Percentiles rank a stretch among this genome's conserved stretches.
Conservation (phyloP, 2,113 vertebrate genomes). For the Malurus cyaneus region DNA sequence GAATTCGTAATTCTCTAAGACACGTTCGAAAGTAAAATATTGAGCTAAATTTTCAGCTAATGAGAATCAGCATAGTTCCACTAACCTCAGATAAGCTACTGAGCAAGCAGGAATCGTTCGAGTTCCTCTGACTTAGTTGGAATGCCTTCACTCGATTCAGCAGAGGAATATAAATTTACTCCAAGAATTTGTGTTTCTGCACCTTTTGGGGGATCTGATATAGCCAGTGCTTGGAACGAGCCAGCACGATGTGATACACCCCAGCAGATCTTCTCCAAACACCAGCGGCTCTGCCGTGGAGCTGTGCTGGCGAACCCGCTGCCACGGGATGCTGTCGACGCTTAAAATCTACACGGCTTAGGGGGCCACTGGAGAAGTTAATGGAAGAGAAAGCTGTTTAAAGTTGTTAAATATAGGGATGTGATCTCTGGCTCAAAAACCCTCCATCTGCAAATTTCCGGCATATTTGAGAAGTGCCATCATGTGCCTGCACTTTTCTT, state of each 20-base stretch:
- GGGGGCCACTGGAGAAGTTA: not conserved
- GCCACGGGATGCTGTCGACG: not conserved
- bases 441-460: not conserved
- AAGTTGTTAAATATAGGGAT: not conserved
- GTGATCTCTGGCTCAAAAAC: not conserved
- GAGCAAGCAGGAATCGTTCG: not conserved
- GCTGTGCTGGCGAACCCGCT: not conserved
- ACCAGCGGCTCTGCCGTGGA: not conserved
- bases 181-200: constrained; percentile 20
- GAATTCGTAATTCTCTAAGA: constrained; percentile 30
- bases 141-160: constrained; percentile 41
- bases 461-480: not conserved
- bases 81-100: constrained; percentile 56
- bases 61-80: constrained; percentile 50
- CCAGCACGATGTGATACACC: not conserved
- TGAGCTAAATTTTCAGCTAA: constrained; percentile 41
- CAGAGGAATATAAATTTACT: constrained; percentile 45
- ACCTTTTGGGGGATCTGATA: constrained; percentile 25
- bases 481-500: not conserved
- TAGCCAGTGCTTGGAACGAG: not conserved
- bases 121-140: constrained; percentile 61
- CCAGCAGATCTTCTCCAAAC: not conserved
- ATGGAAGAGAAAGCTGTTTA: not conserved
- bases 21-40: constrained; percentile 1
- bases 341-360: not conserved